Percentiles rank a stretch among this genome's conserved stretches.
Conservation (phyloP, 1,140 invertebrate genomes). For the Hormaphis cornu region DNA sequence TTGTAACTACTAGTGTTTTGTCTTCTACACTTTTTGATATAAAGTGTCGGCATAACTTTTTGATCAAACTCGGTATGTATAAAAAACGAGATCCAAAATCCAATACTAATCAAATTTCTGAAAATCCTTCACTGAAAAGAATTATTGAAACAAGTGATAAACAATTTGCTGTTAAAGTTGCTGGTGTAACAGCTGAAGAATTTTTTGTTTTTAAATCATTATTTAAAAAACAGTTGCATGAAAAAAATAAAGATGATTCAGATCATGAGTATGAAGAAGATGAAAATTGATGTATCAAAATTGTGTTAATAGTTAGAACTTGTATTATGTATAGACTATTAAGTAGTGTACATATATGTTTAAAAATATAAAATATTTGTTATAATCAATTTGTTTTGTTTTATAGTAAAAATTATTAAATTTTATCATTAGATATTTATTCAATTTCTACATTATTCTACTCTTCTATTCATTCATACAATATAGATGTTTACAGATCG, state of each 20-base stretch:
- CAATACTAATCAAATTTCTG: not conserved
- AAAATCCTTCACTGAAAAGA: slow-evolving; percentile 8
- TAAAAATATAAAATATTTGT: too few species aligned
- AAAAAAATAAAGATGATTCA: not conserved
- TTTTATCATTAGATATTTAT: too few species aligned
- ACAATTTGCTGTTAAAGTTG: slow-evolving; percentile 21
- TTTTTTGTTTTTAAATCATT: slow-evolving; percentile 11
- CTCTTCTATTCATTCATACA: too few species aligned
- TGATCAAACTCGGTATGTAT: slow-evolving; percentile 2
- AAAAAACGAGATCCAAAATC: slow-evolving; percentile 1
- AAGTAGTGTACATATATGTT: too few species aligned
- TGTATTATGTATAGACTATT: too few species aligned
- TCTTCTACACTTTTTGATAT: slow-evolving; percentile 20
- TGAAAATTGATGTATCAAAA: not conserved
- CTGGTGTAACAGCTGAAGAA: slow-evolving; percentile 8
- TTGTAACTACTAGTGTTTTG: slow-evolving; percentile 8
- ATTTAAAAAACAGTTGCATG: slow-evolving; percentile 5
- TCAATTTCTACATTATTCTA: too few species aligned
- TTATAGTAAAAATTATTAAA: too few species aligned
- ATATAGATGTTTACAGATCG: too few species aligned
- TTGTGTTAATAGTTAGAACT: too few species aligned
- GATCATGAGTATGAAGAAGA: not conserved
- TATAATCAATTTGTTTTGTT: too few species aligned
- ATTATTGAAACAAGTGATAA: slow-evolving; percentile 22
- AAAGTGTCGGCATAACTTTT: slow-evolving; percentile 16